Conservation (phyloP, 2,888 invertebrate genomes). For the Dryococelus australis region DNA sequence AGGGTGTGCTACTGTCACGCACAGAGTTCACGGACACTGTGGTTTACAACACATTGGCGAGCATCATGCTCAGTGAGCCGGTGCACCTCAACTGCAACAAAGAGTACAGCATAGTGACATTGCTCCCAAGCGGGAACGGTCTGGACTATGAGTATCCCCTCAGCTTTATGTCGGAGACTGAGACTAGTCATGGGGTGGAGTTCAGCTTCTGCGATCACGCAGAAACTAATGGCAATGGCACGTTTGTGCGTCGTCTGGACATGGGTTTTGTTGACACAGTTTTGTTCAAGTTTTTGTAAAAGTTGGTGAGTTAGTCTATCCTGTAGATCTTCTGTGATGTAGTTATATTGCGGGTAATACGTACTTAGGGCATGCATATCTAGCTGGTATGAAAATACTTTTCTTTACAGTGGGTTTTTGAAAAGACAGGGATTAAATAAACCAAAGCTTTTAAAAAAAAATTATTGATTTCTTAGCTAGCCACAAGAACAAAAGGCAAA, state of each 20-base stretch:
- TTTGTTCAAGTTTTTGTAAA: slow-evolving; percentile 34
- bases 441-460: not conserved
- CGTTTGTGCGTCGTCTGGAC: slow-evolving; percentile 41
- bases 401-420: not conserved
- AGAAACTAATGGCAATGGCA: slow-evolving; percentile 35
- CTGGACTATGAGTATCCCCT: slow-evolving; percentile 39
- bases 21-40: slow-evolving; percentile 39
- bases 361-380: not conserved
- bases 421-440: not conserved
- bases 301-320: not conserved
- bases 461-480: not conserved
- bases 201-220: slow-evolving; percentile 43
- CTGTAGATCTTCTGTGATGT: not conserved
- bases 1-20: slow-evolving; percentile 31
- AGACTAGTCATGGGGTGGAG: slow-evolving; percentile 38
- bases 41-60: slow-evolving; percentile 42
- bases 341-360: not conserved
- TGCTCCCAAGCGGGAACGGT: slow-evolving; percentile 34
- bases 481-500: not conserved
- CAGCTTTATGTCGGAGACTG: slow-evolving; percentile 41
- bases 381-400: not conserved
- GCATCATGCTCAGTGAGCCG: slow-evolving; percentile 36
- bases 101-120: slow-evolving; percentile 40
- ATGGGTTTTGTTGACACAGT: slow-evolving; percentile 44
- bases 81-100: slow-evolving; percentile 36